Base-by-base conservation (phyloP, 2,113 vertebrate species). In the Crocuta crocuta region DNA sequence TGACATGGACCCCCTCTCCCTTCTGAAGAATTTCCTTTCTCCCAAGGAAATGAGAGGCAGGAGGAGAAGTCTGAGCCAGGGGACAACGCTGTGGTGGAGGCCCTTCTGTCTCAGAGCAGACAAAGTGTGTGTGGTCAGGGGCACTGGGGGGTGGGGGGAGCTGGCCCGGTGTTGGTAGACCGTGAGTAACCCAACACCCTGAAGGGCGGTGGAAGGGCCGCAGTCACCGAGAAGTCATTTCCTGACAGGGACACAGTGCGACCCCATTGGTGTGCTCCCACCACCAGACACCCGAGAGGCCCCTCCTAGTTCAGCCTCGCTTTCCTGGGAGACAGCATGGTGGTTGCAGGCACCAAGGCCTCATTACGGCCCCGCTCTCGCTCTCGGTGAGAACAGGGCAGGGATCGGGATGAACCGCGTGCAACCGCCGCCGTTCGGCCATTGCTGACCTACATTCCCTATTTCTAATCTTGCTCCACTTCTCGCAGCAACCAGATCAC, bases 401-500 rank as follows among this genome's bases (percentile, higher is more conserved):
- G 50, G 84, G 53, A 73, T 80, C 53, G 1, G 63, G 50, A 12
- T 39, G 91, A 91, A 48, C 85, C 13, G 0, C 12, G 1, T 0
- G 19, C 5, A 23, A 3, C 19, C 7, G 43, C 70, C 66, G 7
- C 0, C 13, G 10, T 31, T 33, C 4, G 0, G 89, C 81, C 33
- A 11, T 70, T 68, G 63, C 96, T 92, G 83, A 86, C 97, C 96
- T 94, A 89, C 31, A 0, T 39, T 68, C 83, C 74, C 89, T 21
- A 0, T 50, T 79, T 83, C 86, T 28, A 3, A 13, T 95, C 91
- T 26, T 88, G 95, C 24, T 91, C 79, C 45, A 50, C 70, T 97
- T 93, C 95, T 94, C 58, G 58, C 53, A 65, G 65, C 96, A 95
- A 91, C 82, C 97, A 93, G 95, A 91, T 95, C 97, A 58, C 50